A percentile compares a stretch with the other conserved stretches of the same genome.
Conservation (phyloP, 2,888 invertebrate genomes). For the Notocelia uddmanniana region DNA sequence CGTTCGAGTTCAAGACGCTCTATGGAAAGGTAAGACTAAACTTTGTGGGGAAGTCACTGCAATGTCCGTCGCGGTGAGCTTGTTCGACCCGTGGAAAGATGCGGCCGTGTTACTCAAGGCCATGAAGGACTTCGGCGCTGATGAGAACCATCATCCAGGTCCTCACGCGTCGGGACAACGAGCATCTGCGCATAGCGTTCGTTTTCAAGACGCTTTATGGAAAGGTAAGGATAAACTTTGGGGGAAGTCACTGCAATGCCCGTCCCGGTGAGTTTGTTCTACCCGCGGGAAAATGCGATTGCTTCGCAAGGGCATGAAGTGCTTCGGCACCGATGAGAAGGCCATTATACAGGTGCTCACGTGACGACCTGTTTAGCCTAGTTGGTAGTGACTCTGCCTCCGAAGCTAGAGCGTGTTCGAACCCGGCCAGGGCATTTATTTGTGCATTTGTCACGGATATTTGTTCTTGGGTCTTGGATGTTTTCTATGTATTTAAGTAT, state of each 20-base stretch:
- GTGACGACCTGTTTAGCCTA: too few relatives aligned
- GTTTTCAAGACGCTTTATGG: slow-evolving; percentile 95
- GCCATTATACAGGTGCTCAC: slow-evolving; percentile 94
- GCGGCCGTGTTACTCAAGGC: slow-evolving; percentile 95
- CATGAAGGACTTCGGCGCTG: slow-evolving; percentile 97
- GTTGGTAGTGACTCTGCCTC: too few relatives aligned
- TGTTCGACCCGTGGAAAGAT: slow-evolving; percentile 92
- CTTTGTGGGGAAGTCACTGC: slow-evolving; percentile 53
- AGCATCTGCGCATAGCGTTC: slow-evolving; percentile 92
- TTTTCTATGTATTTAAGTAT: too few relatives aligned
- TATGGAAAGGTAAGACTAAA: slow-evolving; percentile 91
- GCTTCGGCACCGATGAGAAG: slow-evolving; percentile 96
- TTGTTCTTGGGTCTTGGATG: too few relatives aligned
- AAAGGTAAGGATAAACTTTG: slow-evolving; percentile 84
- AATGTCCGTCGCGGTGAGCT: slow-evolving; percentile 88
- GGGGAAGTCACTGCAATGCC: too few relatives aligned
- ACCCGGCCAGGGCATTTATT: too few relatives aligned
- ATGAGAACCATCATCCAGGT: slow-evolving; percentile 96
- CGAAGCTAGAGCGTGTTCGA: too few relatives aligned
- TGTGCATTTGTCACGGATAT: too few relatives aligned
- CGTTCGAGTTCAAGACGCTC: slow-evolving; percentile 92
- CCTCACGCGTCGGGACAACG: slow-evolving; percentile 91
- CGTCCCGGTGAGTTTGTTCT: slow-evolving; percentile 90
- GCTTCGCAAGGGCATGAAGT: slow-evolving; percentile 96
- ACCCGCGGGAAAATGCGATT: slow-evolving; percentile 93